phyloP scores from a whole-genome alignment of 2,888 invertebrate genomes.

The Quadroppia sp. region DNA sequence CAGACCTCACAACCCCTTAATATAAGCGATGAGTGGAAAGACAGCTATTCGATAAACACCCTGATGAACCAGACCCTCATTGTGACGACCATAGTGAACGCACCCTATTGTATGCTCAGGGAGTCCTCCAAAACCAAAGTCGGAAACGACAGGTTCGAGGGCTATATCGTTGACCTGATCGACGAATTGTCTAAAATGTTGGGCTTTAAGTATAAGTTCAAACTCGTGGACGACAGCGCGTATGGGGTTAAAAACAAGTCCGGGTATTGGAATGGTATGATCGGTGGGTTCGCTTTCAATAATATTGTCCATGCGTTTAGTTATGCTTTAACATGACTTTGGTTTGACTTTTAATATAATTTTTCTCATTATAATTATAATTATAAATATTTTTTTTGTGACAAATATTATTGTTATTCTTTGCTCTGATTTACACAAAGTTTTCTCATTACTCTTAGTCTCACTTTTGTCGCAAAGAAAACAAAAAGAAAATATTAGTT shows the following conservation, averaged over 20 bases:
- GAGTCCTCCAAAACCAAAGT: conserved; percentile 60
- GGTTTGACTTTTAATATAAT: no score
- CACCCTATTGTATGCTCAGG: conserved; percentile 82
- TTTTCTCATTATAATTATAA: no score
- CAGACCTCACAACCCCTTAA: conserved; percentile 45
- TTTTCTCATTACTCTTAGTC: no score
- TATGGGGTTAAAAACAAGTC: conserved; percentile 61
- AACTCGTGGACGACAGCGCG: conserved; percentile 69
- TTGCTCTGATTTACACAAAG: no score
- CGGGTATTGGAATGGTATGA: conserved; percentile 46
- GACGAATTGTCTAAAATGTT: conserved; percentile 69
- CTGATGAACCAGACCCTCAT: conserved; percentile 47
- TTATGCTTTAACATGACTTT: no score
- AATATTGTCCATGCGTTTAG: no score
- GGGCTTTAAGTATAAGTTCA: conserved; percentile 77
- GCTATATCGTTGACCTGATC: conserved; percentile 72
- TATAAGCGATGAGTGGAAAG: conserved; percentile 46
- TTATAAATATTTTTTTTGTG: no score
- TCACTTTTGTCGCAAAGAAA: not conserved
- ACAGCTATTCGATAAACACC: conserved; percentile 45
- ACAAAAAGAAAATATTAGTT: no score
- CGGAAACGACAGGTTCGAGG: conserved; percentile 70
- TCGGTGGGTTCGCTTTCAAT: no score
- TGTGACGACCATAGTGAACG: conserved; percentile 61
- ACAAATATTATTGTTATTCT: no score